These are phyloP conservation scores for Tholera decimalis DNA, from an alignment of 2,888 invertebrate species.

Conservation along the genomic window DNA sequence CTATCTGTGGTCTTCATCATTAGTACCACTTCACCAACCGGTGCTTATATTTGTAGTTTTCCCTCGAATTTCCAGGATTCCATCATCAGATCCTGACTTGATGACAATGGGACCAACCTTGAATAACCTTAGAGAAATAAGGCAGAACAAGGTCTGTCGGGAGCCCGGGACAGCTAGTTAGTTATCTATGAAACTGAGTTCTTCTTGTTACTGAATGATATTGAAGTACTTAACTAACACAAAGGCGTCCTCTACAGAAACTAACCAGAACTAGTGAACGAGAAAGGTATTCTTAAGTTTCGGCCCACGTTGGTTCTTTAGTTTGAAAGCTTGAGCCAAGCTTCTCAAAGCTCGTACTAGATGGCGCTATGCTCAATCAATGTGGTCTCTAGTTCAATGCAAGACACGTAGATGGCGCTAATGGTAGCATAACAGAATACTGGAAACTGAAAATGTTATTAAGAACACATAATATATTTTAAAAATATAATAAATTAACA, in stretches of 20 bases:
- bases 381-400: slow-evolving; percentile 17
- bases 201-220: not conserved
- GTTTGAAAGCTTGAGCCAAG: slow-evolving; percentile 2
- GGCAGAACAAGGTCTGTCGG: too few species aligned
- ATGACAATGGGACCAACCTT: too few species aligned
- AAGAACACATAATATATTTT: slow-evolving; percentile 8
- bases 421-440: slow-evolving; percentile 2
- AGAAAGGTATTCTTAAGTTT: slow-evolving; percentile 3
- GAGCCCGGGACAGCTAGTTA: too few species aligned
- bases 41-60: too few species aligned
- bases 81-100: too few species aligned
- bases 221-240: not conserved
- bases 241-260: slow-evolving; percentile 35
- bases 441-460: not conserved
- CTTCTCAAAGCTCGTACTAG: slow-evolving; percentile 24
- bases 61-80: too few species aligned
- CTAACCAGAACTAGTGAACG: slow-evolving; percentile 4
- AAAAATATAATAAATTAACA: too few species aligned
- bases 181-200: not conserved
- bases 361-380: slow-evolving; percentile 50
- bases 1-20: too few species aligned
- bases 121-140: too few species aligned
- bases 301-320: not conserved
- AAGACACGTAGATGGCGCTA: slow-evolving; percentile 52
- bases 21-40: too few species aligned